A percentile compares a stretch with the other conserved stretches of the same genome.
phyloP scores from a whole-genome alignment of 2,888 invertebrate species.

The Eudasyphora cyanicolor region DNA sequence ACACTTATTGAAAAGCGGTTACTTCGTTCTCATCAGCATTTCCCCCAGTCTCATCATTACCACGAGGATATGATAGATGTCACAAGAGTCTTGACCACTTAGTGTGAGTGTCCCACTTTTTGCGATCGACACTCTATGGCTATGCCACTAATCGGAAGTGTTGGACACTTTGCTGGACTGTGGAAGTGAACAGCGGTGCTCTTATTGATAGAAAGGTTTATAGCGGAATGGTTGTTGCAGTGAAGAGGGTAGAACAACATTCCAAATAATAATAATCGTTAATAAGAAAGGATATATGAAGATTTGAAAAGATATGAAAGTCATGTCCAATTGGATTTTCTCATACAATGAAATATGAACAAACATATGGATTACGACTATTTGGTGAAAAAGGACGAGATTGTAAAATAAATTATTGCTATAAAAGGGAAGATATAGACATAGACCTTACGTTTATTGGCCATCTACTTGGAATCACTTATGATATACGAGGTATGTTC shows the following conservation, averaged over 20 bases:
- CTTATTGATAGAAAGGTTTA: not conserved
- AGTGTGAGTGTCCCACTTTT: not conserved
- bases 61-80: slow-evolving; percentile 43
- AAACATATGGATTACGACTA: no score
- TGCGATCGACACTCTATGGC: slow-evolving; percentile 23
- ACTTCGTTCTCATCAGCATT: slow-evolving; percentile 19
- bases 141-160: slow-evolving; percentile 39
- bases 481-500: no score
- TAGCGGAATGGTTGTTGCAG: not conserved
- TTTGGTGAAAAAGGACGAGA: no score
- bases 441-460: no score
- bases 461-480: no score
- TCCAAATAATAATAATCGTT: not conserved
- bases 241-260: not conserved
- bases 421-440: no score
- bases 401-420: no score
- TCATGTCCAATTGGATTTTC: slow-evolving; percentile 11
- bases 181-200: not conserved
- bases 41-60: not conserved
- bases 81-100: slow-evolving; percentile 53
- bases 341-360: no score
- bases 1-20: slow-evolving; percentile 61
- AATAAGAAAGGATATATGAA: slow-evolving; percentile 28
- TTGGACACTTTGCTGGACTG: slow-evolving; percentile 26
- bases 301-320: slow-evolving; percentile 40